phyloP scores from a whole-genome alignment of 2,797 vertebrate species.

The Molossus molossus region DNA sequence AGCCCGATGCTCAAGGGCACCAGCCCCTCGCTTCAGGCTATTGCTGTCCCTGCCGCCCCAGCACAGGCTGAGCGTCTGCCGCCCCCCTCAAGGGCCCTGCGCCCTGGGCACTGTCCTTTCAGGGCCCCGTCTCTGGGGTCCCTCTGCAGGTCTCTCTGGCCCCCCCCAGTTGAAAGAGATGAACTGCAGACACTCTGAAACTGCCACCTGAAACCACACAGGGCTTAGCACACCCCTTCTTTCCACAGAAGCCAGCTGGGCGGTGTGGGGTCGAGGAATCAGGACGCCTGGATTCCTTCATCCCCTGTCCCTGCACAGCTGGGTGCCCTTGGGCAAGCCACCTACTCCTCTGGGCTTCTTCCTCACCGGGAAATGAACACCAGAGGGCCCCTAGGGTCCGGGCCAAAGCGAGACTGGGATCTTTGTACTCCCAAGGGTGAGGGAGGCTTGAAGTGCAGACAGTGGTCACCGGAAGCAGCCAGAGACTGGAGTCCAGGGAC shows the following conservation, averaged over 20 bases:
- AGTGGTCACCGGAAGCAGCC: background rate
- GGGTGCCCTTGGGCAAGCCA: background rate
- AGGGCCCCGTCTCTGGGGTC: conserved; percentile 81
- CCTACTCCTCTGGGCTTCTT: background rate
- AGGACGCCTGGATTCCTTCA: background rate
- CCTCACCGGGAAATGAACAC: background rate
- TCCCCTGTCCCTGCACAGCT: background rate
- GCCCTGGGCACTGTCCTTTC: conserved; percentile 72
- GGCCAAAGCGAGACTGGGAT: background rate
- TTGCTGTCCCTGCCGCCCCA: conserved; percentile 64
- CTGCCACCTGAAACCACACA: background rate
- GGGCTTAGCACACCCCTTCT: background rate
- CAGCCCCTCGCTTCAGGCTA: conserved; percentile 82
- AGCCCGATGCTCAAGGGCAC: conserved; percentile 82
- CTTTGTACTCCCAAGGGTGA: background rate
- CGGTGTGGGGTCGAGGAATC: rapidly evolving
- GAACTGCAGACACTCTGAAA: background rate
- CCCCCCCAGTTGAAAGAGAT: background rate
- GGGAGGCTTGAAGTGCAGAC: background rate
- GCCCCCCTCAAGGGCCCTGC: conserved; percentile 74
- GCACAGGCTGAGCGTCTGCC: conserved; percentile 76
- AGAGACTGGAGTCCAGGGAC: background rate
- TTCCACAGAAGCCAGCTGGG: background rate
- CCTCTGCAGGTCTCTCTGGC: conserved; percentile 79
- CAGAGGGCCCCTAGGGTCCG: background rate